Evolutionary conservation across 2,113 vertebrate species (phyloP).

Genomic region (Hyaena hyaena): DNA sequence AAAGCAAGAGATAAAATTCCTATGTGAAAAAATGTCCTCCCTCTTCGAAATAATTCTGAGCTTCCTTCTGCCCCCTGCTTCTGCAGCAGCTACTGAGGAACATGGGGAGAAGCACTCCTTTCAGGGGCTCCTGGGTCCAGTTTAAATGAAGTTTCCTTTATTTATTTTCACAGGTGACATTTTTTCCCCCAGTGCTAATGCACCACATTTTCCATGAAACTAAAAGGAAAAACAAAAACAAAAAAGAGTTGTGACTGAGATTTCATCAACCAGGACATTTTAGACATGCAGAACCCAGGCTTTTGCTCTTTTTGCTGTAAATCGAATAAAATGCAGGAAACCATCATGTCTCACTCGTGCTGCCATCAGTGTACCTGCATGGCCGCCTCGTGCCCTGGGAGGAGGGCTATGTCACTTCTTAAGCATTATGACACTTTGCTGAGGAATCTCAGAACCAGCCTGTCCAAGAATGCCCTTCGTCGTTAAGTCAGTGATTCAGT

Average conservation of each 20-base stretch:
- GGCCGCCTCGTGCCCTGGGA: background rate
- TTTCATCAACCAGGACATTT: background rate
- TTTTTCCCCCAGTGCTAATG: background rate
- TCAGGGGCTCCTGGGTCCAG: background rate
- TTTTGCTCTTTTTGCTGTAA: background rate
- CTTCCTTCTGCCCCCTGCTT: background rate
- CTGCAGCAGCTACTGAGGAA: background rate
- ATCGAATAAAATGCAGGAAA: background rate
- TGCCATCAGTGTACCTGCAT: background rate
- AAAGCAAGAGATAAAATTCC: background rate
- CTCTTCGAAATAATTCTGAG: background rate
- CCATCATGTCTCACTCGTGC: fast-evolving
- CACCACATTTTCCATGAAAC: background rate
- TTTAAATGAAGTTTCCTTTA: background rate
- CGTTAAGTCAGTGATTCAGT: background rate
- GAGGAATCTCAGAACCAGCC: background rate
- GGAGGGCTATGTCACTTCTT: background rate
- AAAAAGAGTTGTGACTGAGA: background rate
- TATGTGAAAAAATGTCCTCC: background rate
- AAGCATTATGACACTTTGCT: background rate
- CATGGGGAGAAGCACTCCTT: background rate
- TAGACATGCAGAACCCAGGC: background rate
- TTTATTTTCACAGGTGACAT: background rate
- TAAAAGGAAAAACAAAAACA: background rate
- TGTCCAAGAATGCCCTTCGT: background rate